phyloP scores from a whole-genome alignment of 2,797 vertebrate species.

The Sphaeramia orbicularis region DNA sequence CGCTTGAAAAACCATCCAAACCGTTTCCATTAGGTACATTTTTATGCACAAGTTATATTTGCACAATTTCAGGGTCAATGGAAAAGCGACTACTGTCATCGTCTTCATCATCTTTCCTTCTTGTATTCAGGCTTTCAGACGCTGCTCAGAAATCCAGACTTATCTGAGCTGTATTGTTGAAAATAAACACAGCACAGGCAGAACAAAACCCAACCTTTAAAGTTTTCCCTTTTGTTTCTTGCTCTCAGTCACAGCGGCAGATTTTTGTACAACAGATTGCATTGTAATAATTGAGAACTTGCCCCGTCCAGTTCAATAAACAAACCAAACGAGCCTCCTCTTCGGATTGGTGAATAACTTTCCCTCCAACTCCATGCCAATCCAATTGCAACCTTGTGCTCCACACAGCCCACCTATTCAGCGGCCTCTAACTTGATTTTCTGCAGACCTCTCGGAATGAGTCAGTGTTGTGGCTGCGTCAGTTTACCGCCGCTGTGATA shows the following conservation, averaged over 20 bases:
- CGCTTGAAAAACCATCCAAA: too few relatives aligned
- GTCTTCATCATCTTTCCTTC: too few relatives aligned
- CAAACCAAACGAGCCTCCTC: constrained; percentile 18
- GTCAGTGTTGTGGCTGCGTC: constrained; percentile 49
- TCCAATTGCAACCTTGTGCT: constrained; percentile 34
- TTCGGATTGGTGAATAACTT: constrained; percentile 5
- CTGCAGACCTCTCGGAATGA: constrained; percentile 32
- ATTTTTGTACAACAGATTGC: constrained; percentile 18
- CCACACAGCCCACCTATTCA: constrained; percentile 31
- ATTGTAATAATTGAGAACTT: constrained; percentile 55
- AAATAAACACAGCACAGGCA: constrained; percentile 3
- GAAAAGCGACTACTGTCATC: too few relatives aligned
- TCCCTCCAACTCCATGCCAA: constrained; percentile 46
- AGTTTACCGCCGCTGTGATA: constrained; percentile 55
- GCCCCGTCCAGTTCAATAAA: constrained; percentile 40
- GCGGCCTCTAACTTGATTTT: constrained; percentile 57
- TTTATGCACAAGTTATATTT: too few relatives aligned
- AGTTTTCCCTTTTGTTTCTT: background rate
- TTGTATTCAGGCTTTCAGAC: background rate
- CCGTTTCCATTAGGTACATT: too few relatives aligned
- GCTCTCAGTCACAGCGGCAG: constrained; percentile 8
- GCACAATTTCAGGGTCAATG: too few relatives aligned
- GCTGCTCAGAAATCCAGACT: background rate
- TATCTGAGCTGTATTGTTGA: background rate
- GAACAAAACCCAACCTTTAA: constrained; percentile 3